phyloP scores from a whole-genome alignment of 1,140 invertebrate species.

The Pseudomyrmex cubaensis region DNA sequence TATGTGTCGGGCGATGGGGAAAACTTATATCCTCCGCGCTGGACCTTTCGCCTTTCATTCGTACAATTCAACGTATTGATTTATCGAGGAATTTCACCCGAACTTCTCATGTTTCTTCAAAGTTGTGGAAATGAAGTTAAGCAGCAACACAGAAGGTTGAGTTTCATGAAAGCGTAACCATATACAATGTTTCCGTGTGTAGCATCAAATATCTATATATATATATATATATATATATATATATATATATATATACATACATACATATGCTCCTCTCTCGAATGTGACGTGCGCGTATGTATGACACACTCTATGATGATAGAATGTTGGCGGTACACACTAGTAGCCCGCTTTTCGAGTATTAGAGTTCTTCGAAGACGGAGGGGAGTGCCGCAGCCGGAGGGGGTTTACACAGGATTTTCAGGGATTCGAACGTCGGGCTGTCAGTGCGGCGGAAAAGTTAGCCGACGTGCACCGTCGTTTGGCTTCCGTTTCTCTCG shows the following conservation, averaged over 20 bases:
- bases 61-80: slow-evolving; percentile 31
- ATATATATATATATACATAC: not conserved
- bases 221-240: too few relatives aligned
- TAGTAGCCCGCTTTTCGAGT: slow-evolving; percentile 63
- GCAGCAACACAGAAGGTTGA: slow-evolving; percentile 10
- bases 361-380: slow-evolving; percentile 62
- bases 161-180: not conserved
- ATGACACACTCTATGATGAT: slow-evolving; percentile 36
- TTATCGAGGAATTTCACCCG: slow-evolving; percentile 19
- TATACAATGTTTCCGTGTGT: too few relatives aligned
- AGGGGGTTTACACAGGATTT: slow-evolving; percentile 70
- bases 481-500: slow-evolving; percentile 71
- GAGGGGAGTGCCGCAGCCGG: slow-evolving; percentile 13
- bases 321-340: slow-evolving; percentile 60
- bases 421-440: slow-evolving; percentile 70
- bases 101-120: slow-evolving; percentile 9
- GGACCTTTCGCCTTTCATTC: slow-evolving; percentile 30
- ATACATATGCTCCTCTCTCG: not conserved
- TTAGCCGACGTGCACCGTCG: slow-evolving; percentile 68
- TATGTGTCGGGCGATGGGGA: slow-evolving; percentile 7
- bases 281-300: not conserved
- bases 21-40: slow-evolving; percentile 13
- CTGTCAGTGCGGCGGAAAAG: slow-evolving; percentile 69
- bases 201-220: too few relatives aligned
- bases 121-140: slow-evolving; percentile 31